Conservation (phyloP, 2,888 invertebrate species). For the Callimorpha dominula region DNA sequence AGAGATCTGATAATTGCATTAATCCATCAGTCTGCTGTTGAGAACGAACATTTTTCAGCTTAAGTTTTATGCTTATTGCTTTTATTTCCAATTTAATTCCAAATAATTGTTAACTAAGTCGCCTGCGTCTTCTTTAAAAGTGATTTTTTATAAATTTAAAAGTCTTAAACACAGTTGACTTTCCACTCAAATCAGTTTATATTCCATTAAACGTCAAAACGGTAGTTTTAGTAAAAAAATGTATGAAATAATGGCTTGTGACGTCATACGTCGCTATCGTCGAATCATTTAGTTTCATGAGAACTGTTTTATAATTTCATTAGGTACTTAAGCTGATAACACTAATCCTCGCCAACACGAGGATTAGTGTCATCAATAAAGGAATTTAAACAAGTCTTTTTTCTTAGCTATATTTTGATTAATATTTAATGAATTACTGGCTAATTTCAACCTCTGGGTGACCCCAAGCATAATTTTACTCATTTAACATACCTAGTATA, state of each 20-base stretch:
- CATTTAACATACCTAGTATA: background rate
- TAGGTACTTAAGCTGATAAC: no score
- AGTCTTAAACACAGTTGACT: background rate
- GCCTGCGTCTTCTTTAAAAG: background rate
- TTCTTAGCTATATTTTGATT: no score
- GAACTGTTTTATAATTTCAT: no score
- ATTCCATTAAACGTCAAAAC: background rate
- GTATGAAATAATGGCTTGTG: no score
- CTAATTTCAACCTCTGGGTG: no score
- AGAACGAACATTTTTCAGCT: background rate
- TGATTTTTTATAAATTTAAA: background rate
- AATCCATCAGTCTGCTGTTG: background rate
- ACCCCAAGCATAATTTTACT: background rate
- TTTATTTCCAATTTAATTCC: background rate
- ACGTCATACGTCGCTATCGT: no score
- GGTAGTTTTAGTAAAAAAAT: background rate
- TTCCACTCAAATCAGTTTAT: background rate
- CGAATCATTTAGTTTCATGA: no score
- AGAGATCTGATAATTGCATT: background rate
- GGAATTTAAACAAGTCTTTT: no score
- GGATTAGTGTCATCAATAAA: no score
- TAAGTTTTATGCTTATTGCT: background rate
- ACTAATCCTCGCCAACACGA: no score
- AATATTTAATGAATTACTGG: no score
- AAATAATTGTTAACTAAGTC: background rate